A percentile compares a stretch with the other conserved stretches of the same genome.
These are phyloP conservation scores for Xestia c-nigrum DNA, from an alignment of 2,888 invertebrate genomes.

Conservation along the genomic window DNA sequence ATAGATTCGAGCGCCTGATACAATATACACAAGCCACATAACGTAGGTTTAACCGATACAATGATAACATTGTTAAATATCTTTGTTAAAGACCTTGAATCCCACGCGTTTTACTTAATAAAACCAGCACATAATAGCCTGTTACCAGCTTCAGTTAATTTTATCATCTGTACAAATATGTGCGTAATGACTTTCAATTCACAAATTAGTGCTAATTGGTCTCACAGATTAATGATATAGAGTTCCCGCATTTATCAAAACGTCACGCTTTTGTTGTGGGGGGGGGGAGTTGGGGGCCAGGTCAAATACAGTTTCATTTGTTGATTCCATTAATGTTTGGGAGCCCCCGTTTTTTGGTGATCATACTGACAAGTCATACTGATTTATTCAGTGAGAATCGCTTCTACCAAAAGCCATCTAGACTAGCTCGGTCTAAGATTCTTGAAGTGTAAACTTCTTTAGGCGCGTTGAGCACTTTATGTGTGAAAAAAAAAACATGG, in stretches of 20 bases:
- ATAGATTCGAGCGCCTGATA: neutral
- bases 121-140: neutral
- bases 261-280: neutral
- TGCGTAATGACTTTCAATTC: conserved; percentile 17
- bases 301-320: neutral
- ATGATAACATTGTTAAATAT: conserved; percentile 51
- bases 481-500: too few relatives aligned
- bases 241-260: conserved; percentile 4
- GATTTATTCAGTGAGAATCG: too few relatives aligned
- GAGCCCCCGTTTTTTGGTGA: too few relatives aligned
- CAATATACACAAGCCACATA: conserved; percentile 1
- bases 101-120: conserved; percentile 33
- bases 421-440: neutral
- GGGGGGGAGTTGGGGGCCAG: neutral
- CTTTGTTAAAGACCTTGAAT: conserved; percentile 48
- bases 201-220: conserved; percentile 23
- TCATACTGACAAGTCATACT: too few relatives aligned
- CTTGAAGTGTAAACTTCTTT: too few relatives aligned
- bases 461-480: too few relatives aligned
- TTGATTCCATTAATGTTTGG: neutral
- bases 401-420: neutral
- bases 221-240: conserved; percentile 6
- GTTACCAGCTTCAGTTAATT: conserved; percentile 16
- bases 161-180: conserved; percentile 18
- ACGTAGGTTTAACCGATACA: conserved; percentile 27